These are phyloP conservation scores for Hypolimnas misippus DNA, from an alignment of 2,888 invertebrate species.

Conservation along the genomic window DNA sequence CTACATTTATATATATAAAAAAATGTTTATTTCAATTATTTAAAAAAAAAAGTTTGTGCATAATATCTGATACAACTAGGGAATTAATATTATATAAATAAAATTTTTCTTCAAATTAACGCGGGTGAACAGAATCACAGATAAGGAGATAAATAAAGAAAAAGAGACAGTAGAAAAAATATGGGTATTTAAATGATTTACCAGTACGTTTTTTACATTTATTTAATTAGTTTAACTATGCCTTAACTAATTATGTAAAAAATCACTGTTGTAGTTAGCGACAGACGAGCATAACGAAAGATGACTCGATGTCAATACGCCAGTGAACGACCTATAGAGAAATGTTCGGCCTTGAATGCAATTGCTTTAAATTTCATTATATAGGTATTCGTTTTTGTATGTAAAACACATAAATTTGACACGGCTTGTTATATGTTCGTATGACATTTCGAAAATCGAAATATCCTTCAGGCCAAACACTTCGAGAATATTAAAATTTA, in stretches of 20 bases:
- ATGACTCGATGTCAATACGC: constrained; percentile 24
- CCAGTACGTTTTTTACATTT: too few relatives aligned
- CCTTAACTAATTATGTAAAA: constrained; percentile 1
- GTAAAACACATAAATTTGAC: constrained; percentile 4
- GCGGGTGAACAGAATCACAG: too few relatives aligned
- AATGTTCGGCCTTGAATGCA: constrained; percentile 30
- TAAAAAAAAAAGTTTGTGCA: too few relatives aligned
- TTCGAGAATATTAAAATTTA: neutral
- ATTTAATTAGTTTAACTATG: too few relatives aligned
- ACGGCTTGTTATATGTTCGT: neutral
- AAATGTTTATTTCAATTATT: too few relatives aligned
- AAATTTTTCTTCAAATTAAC: too few relatives aligned
- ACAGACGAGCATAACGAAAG: constrained; percentile 22
- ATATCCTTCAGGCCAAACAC: neutral
- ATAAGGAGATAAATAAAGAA: too few relatives aligned
- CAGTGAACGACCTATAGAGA: constrained; percentile 34
- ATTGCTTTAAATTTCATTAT: constrained; percentile 10
- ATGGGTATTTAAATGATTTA: too few relatives aligned
- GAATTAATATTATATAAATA: too few relatives aligned
- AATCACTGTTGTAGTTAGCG: neutral
- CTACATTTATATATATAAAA: too few relatives aligned
- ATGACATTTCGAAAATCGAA: constrained; percentile 5
- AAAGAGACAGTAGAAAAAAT: too few relatives aligned
- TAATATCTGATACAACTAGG: too few relatives aligned
- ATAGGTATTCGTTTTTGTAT: constrained; percentile 4